phyloP scores from a whole-genome alignment of 1,140 invertebrate genomes.

The Diploscapter pachys region DNA sequence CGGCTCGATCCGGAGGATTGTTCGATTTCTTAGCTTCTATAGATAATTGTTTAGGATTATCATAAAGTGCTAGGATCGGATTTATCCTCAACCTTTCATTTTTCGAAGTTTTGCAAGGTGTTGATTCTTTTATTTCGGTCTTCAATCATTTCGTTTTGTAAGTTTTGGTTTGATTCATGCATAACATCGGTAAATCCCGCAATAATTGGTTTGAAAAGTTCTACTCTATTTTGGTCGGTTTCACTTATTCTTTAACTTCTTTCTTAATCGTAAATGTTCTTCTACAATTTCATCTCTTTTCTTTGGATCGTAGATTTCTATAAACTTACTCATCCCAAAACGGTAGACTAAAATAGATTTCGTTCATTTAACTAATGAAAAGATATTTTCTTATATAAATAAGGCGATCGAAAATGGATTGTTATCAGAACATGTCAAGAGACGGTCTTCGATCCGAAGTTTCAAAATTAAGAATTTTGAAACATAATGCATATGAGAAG shows the following conservation, averaged over 20 bases:
- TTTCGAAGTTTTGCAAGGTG: slow-evolving; percentile 33
- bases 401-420: too few species aligned
- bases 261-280: slow-evolving; percentile 27
- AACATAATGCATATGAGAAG: too few species aligned
- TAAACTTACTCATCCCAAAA: slow-evolving; percentile 32
- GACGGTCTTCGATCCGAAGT: too few species aligned
- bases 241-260: slow-evolving; percentile 32
- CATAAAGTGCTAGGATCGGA: background rate
- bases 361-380: too few species aligned
- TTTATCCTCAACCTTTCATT: background rate
- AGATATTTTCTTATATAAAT: slow-evolving; percentile 18
- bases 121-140: slow-evolving; percentile 36
- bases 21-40: slow-evolving; percentile 2
- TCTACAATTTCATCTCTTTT: slow-evolving; percentile 35
- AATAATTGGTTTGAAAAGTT: slow-evolving; percentile 40
- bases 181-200: too few species aligned
- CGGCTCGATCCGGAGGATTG: too few species aligned
- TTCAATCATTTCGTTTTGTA: slow-evolving; percentile 34
- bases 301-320: slow-evolving; percentile 37
- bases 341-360: too few species aligned
- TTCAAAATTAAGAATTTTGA: too few species aligned
- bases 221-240: slow-evolving; percentile 37
- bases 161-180: slow-evolving; percentile 40
- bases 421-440: too few species aligned
- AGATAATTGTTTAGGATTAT: background rate